Conservation (phyloP, 2,888 invertebrate species). For the Magallana nippona region DNA sequence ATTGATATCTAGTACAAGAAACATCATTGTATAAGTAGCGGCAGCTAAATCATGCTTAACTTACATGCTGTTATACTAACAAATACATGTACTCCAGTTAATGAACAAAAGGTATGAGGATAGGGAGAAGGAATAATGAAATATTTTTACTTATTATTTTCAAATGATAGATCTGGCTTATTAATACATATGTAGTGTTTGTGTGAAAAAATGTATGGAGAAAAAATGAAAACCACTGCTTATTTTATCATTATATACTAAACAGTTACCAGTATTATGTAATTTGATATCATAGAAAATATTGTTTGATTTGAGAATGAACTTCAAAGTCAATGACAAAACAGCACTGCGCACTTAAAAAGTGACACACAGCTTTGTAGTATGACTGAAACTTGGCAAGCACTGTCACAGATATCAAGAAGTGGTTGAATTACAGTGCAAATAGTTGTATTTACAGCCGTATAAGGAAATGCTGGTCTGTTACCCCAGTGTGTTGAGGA, state of each 20-base stretch:
- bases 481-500: background rate
- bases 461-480: background rate
- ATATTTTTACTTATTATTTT: too few species aligned
- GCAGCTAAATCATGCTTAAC: background rate
- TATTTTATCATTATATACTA: too few species aligned
- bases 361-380: background rate
- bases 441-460: background rate
- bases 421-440: background rate
- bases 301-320: too few species aligned
- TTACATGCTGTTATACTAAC: background rate
- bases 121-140: too few species aligned
- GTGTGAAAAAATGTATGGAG: too few species aligned
- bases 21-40: background rate
- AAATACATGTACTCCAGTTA: background rate
- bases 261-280: too few species aligned
- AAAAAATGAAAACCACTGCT: too few species aligned
- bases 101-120: too few species aligned
- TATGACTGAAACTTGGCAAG: slow-evolving; percentile 10
- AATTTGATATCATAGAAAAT: too few species aligned
- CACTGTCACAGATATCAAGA: background rate
- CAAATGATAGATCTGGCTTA: too few species aligned
- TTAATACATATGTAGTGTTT: too few species aligned
- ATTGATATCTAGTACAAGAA: background rate
- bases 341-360: background rate
- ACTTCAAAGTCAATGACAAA: background rate